Percentiles rank a stretch among this genome's conserved stretches.
Conservation (phyloP, 1,140 invertebrate species). For the Frieseomelitta varia region DNA sequence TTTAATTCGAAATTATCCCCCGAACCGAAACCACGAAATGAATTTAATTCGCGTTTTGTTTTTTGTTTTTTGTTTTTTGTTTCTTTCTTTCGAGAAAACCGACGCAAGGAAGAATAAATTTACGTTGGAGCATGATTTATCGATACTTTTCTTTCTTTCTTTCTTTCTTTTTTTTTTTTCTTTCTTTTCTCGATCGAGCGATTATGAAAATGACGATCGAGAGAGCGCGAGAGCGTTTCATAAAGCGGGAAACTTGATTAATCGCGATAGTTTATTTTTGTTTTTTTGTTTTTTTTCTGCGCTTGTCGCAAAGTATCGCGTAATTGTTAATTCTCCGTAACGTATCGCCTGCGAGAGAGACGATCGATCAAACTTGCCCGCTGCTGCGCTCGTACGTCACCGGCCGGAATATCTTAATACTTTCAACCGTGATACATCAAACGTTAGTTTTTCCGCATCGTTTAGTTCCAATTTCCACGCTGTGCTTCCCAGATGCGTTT, state of each 20-base stretch:
- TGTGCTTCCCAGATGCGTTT: background rate
- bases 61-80: too few species aligned
- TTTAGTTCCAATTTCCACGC: background rate
- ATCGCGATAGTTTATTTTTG: background rate
- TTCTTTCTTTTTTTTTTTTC: too few species aligned
- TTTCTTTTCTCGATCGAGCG: background rate
- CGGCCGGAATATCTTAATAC: constrained; percentile 19
- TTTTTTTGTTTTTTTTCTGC: background rate
- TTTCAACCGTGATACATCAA: constrained; percentile 18
- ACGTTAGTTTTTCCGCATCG: constrained; percentile 15
- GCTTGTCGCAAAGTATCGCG: constrained; percentile 15
- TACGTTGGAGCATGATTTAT: background rate
- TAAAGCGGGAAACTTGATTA: constrained; percentile 16
- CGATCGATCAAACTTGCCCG: constrained; percentile 13
- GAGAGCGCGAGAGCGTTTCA: background rate
- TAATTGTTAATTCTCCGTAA: constrained; percentile 19
- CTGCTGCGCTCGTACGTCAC: too few species aligned
- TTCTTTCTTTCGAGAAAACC: background rate
- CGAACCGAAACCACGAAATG: background rate
- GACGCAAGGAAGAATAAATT: background rate
- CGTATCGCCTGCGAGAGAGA: background rate
- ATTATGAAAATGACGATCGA: background rate
- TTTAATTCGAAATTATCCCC: background rate
- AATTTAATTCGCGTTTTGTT: too few species aligned
- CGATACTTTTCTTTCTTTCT: background rate